Percentiles rank a stretch among this genome's conserved stretches.
These are phyloP conservation scores for Lithosia quadra DNA, from an alignment of 2,888 invertebrate genomes.

Conservation along the genomic window DNA sequence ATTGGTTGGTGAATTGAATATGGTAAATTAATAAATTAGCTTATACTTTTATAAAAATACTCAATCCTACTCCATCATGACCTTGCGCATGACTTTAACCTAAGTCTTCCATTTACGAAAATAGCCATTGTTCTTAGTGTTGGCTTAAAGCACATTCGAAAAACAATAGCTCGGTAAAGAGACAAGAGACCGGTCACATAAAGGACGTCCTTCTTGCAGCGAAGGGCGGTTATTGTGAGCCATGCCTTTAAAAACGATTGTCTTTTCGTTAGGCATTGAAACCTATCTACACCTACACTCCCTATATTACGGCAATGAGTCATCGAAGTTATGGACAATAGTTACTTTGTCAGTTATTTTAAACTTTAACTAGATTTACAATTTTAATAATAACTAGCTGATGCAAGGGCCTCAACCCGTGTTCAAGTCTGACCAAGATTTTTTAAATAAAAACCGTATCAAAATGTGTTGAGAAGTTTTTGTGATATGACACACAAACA, in stretches of 20 bases:
- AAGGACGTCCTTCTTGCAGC: neutral
- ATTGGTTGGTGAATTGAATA: too few relatives aligned
- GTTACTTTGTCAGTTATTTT: too few relatives aligned
- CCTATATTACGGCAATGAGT: neutral
- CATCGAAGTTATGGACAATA: neutral
- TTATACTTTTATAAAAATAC: too few relatives aligned
- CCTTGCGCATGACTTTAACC: neutral
- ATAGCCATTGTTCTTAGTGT: neutral
- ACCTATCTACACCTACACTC: neutral
- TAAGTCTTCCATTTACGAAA: neutral
- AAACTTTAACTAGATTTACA: too few relatives aligned
- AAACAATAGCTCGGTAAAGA: conserved; percentile 4
- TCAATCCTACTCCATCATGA: neutral
- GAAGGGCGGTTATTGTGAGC: neutral
- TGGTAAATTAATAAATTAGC: too few relatives aligned
- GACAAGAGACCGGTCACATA: neutral
- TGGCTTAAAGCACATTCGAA: neutral
- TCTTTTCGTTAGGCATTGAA: neutral
- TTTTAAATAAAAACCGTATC: too few relatives aligned
- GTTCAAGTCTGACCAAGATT: too few relatives aligned
- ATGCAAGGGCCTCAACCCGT: too few relatives aligned
- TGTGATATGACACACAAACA: too few relatives aligned
- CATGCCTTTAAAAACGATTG: neutral
- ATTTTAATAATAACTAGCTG: too few relatives aligned
- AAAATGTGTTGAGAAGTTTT: too few relatives aligned